Evolutionary conservation across 2,888 invertebrate genomes (phyloP).

Genomic region (Synanthedon myopaeformis): DNA sequence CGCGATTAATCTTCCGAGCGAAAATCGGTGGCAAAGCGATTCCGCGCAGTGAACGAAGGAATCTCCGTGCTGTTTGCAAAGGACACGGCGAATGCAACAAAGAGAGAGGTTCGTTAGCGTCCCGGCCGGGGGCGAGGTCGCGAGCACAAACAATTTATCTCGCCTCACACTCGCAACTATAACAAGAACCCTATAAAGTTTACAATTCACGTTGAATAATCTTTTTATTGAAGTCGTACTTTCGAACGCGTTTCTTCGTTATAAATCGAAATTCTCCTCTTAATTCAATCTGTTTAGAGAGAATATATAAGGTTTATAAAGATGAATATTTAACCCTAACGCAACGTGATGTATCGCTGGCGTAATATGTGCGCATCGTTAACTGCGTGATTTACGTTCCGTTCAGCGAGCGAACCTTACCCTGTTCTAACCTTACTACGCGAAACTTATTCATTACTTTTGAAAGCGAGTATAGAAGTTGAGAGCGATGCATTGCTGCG

Average conservation of each 20-base stretch:
- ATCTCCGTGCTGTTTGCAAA: slow-evolving; percentile 42
- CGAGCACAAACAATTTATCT: slow-evolving; percentile 45
- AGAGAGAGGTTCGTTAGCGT: slow-evolving; percentile 58
- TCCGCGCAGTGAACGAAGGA: slow-evolving; percentile 21
- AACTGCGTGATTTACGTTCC: slow-evolving; percentile 49
- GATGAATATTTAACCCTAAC: slow-evolving; percentile 29
- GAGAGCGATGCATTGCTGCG: slow-evolving; percentile 36
- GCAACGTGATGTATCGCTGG: slow-evolving; percentile 31
- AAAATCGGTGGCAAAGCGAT: slow-evolving; percentile 22
- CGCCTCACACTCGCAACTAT: slow-evolving; percentile 21
- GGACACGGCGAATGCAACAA: slow-evolving; percentile 24
- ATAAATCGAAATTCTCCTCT: slow-evolving; percentile 13
- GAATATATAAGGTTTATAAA: slow-evolving; percentile 16
- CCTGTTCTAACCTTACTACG: slow-evolving; percentile 26
- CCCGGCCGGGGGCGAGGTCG: slow-evolving; percentile 56
- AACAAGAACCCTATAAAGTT: slow-evolving; percentile 14
- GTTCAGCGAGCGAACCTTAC: slow-evolving; percentile 40
- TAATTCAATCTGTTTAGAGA: slow-evolving; percentile 7
- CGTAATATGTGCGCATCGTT: slow-evolving; percentile 54
- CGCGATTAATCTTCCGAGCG: slow-evolving; percentile 29
- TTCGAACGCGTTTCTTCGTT: slow-evolving; percentile 14
- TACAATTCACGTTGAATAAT: slow-evolving; percentile 26
- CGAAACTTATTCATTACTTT: slow-evolving; percentile 2
- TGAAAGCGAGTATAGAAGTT: slow-evolving; percentile 1
- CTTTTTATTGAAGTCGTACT: slow-evolving; percentile 10